Evolutionary conservation across 2,888 invertebrate species (phyloP), one percentile per base, ranked within the genome.

Genomic region (Spialia ferax): DNA sequence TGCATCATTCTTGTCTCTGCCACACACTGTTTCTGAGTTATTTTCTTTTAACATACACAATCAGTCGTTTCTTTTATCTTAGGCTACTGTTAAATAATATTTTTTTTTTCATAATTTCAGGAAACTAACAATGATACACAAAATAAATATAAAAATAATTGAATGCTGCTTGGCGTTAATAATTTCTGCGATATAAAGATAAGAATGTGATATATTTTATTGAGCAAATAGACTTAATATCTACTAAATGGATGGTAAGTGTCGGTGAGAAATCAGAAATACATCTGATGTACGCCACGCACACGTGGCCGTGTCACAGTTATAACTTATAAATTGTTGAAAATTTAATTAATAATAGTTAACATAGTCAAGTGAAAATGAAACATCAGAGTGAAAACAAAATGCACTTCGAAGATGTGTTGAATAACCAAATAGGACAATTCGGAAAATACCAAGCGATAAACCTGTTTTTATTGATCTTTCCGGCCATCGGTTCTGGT

Each of bases 401-500:
- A 63, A 74, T 74, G 70, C 80, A 86, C 38, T 89, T 91, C 69
- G 91, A 91, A 70, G 78, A 79, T 8, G 83, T 89, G 67, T 75
- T 91, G 52, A 86, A 88, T 69, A 79, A 77, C 63, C 88, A 88
- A 78, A 72, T 91, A 61, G 91, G 91, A 68, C 81, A 86, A 66
- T 87, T 90, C 57, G 91, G 91, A 50, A 89, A 86, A 79, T 91
- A 83, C 72, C 91, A 91, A 77, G 64, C 86, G 0, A 73, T 88
- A 66, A 87, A 85, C 69, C 77, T 91, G 60, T 71, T 84, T 61
- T 73, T 91, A 38, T 63, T 88, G 61, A 79, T 84, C 26, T 61
- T 91, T 32, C 88, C 90, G 2, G 82, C 87, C 1, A 82, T 84
- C 8, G 78, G 85, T 23, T 87, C 87, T 59, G 91, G 86, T 26